Percentiles rank a stretch among this genome's conserved stretches.
These are phyloP conservation scores for Lepidurus apus DNA, from an alignment of 1,140 invertebrate species.

Conservation along the genomic window DNA sequence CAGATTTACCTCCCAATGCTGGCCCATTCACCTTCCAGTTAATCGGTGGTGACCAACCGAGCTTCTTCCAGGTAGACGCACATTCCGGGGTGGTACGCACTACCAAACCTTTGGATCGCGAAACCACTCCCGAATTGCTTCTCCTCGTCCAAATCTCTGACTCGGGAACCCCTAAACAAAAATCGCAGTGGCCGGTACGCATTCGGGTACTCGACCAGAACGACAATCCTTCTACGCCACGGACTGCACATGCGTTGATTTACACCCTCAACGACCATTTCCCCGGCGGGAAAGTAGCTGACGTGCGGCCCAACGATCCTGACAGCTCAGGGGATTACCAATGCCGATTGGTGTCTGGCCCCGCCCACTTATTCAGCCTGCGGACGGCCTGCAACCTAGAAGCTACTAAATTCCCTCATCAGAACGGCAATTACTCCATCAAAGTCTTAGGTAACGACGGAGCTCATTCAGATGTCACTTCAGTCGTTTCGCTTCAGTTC, in stretches of 20 bases:
- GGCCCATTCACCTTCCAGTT: conserved; percentile 79
- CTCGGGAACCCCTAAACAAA: conserved; percentile 74
- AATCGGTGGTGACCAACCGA: conserved; percentile 68
- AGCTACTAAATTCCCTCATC: conserved; percentile 40
- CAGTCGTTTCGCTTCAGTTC: conserved; percentile 75
- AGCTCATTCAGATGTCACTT: conserved; percentile 72
- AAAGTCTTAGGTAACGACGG: conserved; percentile 84
- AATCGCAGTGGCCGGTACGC: conserved; percentile 65
- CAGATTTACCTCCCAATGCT: conserved; percentile 84
- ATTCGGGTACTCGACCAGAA: conserved; percentile 82
- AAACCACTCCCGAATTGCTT: conserved; percentile 65
- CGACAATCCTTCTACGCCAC: conserved; percentile 78
- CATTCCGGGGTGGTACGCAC: conserved; percentile 74
- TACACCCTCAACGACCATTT: conserved; percentile 64
- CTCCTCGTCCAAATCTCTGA: conserved; percentile 80
- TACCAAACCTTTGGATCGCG: conserved; percentile 71
- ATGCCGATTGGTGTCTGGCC: conserved; percentile 65
- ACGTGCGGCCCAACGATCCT: conserved; percentile 83
- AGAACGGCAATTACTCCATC: conserved; percentile 52
- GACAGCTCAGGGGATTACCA: conserved; percentile 80
- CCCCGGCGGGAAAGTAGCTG: conserved; percentile 71
- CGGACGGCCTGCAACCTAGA: conserved; percentile 71
- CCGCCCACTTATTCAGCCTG: conserved; percentile 58
- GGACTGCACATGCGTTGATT: conserved; percentile 67
- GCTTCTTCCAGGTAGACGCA: conserved; percentile 68